phyloP scores from a whole-genome alignment of 2,113 vertebrate species.

The Saimiri boliviensis region DNA sequence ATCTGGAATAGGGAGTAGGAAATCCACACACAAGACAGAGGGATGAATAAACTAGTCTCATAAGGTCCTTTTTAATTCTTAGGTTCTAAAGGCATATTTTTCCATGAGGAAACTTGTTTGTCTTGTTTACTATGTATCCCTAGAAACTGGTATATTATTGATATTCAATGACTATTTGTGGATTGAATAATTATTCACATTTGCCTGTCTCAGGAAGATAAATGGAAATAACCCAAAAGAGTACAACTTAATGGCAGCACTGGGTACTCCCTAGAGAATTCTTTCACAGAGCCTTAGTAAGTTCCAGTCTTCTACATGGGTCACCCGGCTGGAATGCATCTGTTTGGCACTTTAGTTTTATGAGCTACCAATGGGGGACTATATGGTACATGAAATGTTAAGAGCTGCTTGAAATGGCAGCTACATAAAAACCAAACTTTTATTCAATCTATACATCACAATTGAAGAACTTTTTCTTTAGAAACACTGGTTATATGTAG shows the following conservation, averaged over 20 bases:
- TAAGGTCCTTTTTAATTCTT: conserved; percentile 30
- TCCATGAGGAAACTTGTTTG: conserved; percentile 32
- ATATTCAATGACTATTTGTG: conserved; percentile 36
- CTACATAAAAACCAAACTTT: conserved; percentile 48
- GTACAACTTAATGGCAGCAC: conserved; percentile 17
- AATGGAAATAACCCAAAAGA: conserved; percentile 49
- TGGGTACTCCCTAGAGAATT: not conserved
- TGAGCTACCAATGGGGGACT: conserved; percentile 12
- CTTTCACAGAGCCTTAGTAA: not conserved
- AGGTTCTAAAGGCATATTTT: conserved; percentile 52
- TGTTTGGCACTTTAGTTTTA: conserved; percentile 37
- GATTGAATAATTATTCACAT: conserved; percentile 31
- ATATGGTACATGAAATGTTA: not conserved
- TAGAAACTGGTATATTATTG: conserved; percentile 45
- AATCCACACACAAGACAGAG: not conserved
- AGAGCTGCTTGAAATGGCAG: not conserved
- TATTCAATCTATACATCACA: conserved; percentile 21
- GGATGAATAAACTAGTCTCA: conserved; percentile 2
- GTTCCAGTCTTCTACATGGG: not conserved
- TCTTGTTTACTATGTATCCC: conserved; percentile 42
- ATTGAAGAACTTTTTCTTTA: conserved; percentile 15
- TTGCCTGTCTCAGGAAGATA: conserved; percentile 34
- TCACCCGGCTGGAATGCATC: not conserved
- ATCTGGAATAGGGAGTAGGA: not conserved
- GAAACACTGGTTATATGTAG: conserved; percentile 52